A percentile compares a stretch with the other conserved stretches of the same genome.
phyloP scores from a whole-genome alignment of 2,113 vertebrate species.

The Daphoenositta chrysoptera region DNA sequence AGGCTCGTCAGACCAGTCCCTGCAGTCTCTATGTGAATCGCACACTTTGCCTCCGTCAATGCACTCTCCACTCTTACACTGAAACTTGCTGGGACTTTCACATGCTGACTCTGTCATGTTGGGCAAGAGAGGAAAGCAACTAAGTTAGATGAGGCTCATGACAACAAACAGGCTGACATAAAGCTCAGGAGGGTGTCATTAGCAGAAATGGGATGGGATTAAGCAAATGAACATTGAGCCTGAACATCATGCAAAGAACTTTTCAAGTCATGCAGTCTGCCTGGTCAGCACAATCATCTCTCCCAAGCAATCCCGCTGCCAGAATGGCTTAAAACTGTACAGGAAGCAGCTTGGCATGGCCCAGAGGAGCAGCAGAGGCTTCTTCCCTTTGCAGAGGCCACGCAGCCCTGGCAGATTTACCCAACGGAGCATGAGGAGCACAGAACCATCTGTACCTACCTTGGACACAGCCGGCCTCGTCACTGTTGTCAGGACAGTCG shows the following conservation, averaged over 20 bases:
- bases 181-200: slow-evolving; percentile 32
- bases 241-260: neutral
- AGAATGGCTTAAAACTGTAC: neutral
- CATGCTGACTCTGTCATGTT: slow-evolving; percentile 86
- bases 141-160: slow-evolving; percentile 38
- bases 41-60: slow-evolving; percentile 93
- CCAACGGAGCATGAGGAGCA: fast-evolving
- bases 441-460: slow-evolving; percentile 69
- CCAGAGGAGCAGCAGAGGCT: neutral
- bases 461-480: slow-evolving; percentile 88
- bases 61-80: slow-evolving; percentile 95
- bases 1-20: slow-evolving; percentile 96
- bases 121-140: slow-evolving; percentile 69
- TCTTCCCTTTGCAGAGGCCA: neutral
- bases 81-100: slow-evolving; percentile 87
- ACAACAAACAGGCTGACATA: slow-evolving; percentile 32
- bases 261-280: neutral
- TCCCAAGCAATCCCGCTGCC: neutral
- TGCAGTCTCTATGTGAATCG: slow-evolving; percentile 91
- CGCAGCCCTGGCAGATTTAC: neutral
- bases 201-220: slow-evolving; percentile 43
- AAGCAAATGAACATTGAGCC: slow-evolving; percentile 30
- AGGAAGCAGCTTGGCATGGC: neutral
- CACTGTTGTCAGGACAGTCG: slow-evolving; percentile 90
- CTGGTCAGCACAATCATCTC: neutral